Conservation (phyloP, 1,140 invertebrate genomes). For the Drosophila subpulchrella region DNA sequence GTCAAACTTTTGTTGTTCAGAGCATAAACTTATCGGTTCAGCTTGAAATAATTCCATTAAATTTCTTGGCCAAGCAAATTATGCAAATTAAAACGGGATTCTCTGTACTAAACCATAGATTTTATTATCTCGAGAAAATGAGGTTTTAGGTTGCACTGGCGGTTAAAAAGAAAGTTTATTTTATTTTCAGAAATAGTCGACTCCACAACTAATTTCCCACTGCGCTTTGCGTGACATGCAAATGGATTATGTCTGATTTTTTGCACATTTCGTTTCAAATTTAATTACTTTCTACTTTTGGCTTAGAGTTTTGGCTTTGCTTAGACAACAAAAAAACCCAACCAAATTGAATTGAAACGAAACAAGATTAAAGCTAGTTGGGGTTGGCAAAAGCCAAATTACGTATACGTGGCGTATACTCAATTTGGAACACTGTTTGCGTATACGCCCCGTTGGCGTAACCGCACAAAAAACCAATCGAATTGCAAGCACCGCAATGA, state of each 20-base stretch:
- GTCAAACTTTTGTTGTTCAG: constrained; percentile 6
- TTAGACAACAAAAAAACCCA: constrained; percentile 7
- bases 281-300: constrained; percentile 15
- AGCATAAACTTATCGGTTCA: constrained; percentile 21
- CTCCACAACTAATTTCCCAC: not conserved
- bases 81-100: constrained; percentile 25
- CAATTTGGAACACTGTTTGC: constrained; percentile 13
- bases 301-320: not conserved
- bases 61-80: constrained; percentile 1
- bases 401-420: constrained; percentile 25
- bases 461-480: constrained; percentile 23
- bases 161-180: not conserved
- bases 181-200: not conserved
- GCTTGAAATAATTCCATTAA: constrained; percentile 23
- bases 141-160: not conserved
- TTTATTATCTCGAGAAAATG: too few relatives aligned
- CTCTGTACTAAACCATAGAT: not conserved
- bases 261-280: constrained; percentile 4
- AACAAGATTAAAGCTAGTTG: constrained; percentile 27
- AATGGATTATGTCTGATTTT: constrained; percentile 3
- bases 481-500: constrained; percentile 11
- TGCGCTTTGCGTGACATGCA: not conserved
- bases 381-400: constrained; percentile 20
- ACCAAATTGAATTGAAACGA: constrained; percentile 15
- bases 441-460: constrained; percentile 33